Base-by-base conservation (phyloP, 2,113 vertebrate genomes). In the Dipodomys stephensi region DNA sequence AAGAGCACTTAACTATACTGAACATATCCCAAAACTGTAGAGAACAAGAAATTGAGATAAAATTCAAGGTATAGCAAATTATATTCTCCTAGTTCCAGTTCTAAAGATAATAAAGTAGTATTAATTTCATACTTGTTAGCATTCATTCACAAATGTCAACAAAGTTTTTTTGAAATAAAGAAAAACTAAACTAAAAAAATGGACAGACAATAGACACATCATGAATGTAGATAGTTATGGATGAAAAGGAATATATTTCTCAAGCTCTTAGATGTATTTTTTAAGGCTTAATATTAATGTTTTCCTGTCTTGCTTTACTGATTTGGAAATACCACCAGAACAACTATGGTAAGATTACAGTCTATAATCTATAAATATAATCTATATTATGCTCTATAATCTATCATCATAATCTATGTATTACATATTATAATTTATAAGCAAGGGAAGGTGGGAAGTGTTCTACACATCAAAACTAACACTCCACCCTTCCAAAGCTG, bases 141-240 rank as follows among this genome's bases (percentile, higher is more conserved):
- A 74, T 28, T 57, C 60, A 65, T 27, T 69, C 57, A 15, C 16
- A 90, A 62, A 85, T 88, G 65, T 1, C 87, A 62, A 94, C 76
- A 81, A 95, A 71, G 12, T 16, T 64, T 57, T 85, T 78, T 88
- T 9, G 23, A 67, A 94, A 68, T 82, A 80, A 68, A 95, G 30
- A 62, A 74, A 74, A 49, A 88, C 12, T 57, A 80, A 88, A 32
- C 44, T 83, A 83, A 97, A 94, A 84, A 92, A 86, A 57, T 83
- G 94, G 60, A 97, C 95, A 95, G 88, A 72, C 93, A 98, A 94
- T 77, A 97, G 93, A 97, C 88, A 97, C 32, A 96, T 44, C 81
- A 97, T 94, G 96, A 93, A 94, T 88, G 83, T 84, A 95, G 93
- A 96, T 4, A 90, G 72, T 84, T 96, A 96, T 73, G 90, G 95